Base-by-base conservation (phyloP, 1,140 invertebrate species). In the Sinonovacula constricta region DNA sequence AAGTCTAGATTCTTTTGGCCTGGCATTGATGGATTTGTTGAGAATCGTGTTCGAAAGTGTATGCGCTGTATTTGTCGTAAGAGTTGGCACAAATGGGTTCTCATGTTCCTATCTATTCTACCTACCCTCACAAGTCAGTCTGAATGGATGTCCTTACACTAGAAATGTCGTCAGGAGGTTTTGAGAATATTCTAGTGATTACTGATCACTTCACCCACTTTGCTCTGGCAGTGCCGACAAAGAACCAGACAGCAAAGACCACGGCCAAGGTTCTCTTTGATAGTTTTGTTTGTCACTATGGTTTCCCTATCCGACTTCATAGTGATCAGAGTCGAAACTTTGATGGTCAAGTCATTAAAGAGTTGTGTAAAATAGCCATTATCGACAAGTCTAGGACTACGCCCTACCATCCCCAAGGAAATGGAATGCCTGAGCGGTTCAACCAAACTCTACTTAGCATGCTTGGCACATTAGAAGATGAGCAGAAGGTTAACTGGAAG, bases 181-280 rank as follows among this genome's bases (percentile, higher is more conserved):
- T 24, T 62, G 22, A 79, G 28, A 45, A 72, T 34, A 72, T 79
- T 10, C 68, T 63, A 2, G 57, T 79, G 5, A 79, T 79, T 28
- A 79, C 67, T 0, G 68, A 72, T 45, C 77, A 79, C 30, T 63
- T 83, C 53, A 65, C 75, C 26, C 33, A 59, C 24, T 78, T 80
- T 71, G 60, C 34, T 4, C 31, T 54, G 24, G 67, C 45, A 33
- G 18, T 72, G 15, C 66, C 39, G 57, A 83, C 56, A 15, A 67
- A 36, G n/a, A 75, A 68, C 26, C 69, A 62, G 18, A 72, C 33
- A 3, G 68, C 77, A 4, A 2, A 26, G 18, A 77, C 65, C 24
- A 68, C 65, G 31, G 74, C 74, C n/a, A 34, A 69, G 49, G 74
- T 53, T 15, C 36, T 77, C 15, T 51, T 56, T 34, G 36, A 75